Conservation (phyloP, 2,888 invertebrate genomes). For the Dermolepida albohirtum region DNA sequence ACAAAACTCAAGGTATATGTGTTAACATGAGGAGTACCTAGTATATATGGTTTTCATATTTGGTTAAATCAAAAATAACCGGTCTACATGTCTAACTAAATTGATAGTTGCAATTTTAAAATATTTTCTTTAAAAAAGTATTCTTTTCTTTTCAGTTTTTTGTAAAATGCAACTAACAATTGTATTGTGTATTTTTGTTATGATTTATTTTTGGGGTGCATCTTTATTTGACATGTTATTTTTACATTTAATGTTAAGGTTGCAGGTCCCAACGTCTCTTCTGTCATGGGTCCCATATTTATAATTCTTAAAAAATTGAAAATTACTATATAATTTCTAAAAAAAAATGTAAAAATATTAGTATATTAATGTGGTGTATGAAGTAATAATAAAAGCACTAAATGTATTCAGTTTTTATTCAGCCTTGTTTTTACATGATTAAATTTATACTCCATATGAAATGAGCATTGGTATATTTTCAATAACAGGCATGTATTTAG, state of each 20-base stretch:
- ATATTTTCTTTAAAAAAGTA: slow-evolving; percentile 26
- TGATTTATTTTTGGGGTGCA: slow-evolving; percentile 40
- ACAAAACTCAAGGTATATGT: neutral
- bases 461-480: too few relatives aligned
- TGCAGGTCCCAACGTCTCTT: slow-evolving; percentile 60
- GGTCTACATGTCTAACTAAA: slow-evolving; percentile 25
- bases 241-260: slow-evolving; percentile 53
- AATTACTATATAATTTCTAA: slow-evolving; percentile 35
- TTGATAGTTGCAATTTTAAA: slow-evolving; percentile 41
- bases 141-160: slow-evolving; percentile 15
- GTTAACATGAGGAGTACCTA: too few relatives aligned
- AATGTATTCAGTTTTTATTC: slow-evolving; percentile 31
- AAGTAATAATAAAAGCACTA: slow-evolving; percentile 40
- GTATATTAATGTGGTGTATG: slow-evolving; percentile 43
- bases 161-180: slow-evolving; percentile 43
- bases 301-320: slow-evolving; percentile 39
- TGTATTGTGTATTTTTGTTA: slow-evolving; percentile 26
- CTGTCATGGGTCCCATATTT: slow-evolving; percentile 55
- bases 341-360: slow-evolving; percentile 43
- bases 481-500: too few relatives aligned
- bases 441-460: too few relatives aligned
- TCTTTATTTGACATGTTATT: slow-evolving; percentile 43
- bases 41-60: too few relatives aligned
- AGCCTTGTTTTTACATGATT: too few relatives aligned
- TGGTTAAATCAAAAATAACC: neutral